A percentile compares a stretch with the other conserved stretches of the same genome.
Conservation (phyloP, 2,113 vertebrate genomes). For the Bubalus kerabau region DNA sequence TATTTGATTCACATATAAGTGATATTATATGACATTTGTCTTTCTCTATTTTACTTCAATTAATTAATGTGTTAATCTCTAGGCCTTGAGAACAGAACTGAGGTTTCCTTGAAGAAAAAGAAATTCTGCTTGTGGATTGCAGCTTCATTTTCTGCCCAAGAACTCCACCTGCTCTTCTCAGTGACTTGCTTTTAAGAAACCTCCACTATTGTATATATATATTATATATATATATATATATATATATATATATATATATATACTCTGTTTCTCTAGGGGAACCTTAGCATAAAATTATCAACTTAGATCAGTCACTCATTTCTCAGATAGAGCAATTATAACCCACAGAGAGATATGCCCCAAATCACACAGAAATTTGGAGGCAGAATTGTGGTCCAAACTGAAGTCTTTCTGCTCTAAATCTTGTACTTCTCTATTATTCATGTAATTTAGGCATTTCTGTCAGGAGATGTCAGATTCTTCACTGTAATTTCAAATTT, state of each 20-base stretch:
- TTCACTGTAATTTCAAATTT: background rate
- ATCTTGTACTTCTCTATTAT: background rate
- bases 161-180: background rate
- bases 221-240: too few relatives aligned
- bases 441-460: background rate
- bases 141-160: background rate
- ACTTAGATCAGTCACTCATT: background rate
- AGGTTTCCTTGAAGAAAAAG: background rate
- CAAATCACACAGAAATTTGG: background rate
- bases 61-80: background rate
- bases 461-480: background rate
- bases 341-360: background rate
- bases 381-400: background rate
- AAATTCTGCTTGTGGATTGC: background rate
- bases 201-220: background rate
- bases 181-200: background rate
- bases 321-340: background rate
- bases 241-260: too few relatives aligned
- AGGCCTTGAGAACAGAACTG: background rate
- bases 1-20: background rate
- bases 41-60: background rate
- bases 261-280: background rate
- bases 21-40: background rate
- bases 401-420: background rate
- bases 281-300: background rate